phyloP scores from a whole-genome alignment of 2,888 invertebrate genomes.

The Gari tellinella region DNA sequence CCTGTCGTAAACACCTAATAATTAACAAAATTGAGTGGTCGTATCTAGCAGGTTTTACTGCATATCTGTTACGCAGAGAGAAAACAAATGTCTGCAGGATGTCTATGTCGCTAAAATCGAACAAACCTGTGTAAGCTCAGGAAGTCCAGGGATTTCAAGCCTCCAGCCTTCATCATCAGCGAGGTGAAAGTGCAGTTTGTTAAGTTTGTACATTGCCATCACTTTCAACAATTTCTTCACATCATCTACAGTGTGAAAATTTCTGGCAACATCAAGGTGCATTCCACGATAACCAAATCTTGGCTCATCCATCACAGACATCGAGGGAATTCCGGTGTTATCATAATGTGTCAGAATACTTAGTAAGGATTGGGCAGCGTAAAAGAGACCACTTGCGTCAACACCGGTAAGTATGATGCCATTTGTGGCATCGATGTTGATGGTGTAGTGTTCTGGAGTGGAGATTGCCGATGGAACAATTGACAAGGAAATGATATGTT shows the following conservation, averaged over 20 bases:
- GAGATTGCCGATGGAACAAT: no score
- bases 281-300: slow-evolving; percentile 71
- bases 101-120: no score
- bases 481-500: no score
- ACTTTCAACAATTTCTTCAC: slow-evolving; percentile 73
- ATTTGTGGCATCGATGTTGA: slow-evolving; percentile 41
- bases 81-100: no score
- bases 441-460: slow-evolving; percentile 55
- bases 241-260: slow-evolving; percentile 75
- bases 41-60: no score
- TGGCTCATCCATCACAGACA: slow-evolving; percentile 65
- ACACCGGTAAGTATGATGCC: slow-evolving; percentile 54
- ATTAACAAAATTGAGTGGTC: no score
- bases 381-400: slow-evolving; percentile 56
- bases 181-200: slow-evolving; percentile 82
- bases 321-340: slow-evolving; percentile 43
- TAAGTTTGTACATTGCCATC: slow-evolving; percentile 83
- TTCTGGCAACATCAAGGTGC: slow-evolving; percentile 73
- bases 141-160: slow-evolving; percentile 80
- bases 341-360: slow-evolving; percentile 50
- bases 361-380: slow-evolving; percentile 62
- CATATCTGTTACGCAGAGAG: no score
- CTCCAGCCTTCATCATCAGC: slow-evolving; percentile 83
- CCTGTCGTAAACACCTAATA: no score
- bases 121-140: slow-evolving; percentile 79